These are phyloP conservation scores for Panagrolaimus sp. DNA, from an alignment of 1,140 invertebrate species.

Conservation along the genomic window DNA sequence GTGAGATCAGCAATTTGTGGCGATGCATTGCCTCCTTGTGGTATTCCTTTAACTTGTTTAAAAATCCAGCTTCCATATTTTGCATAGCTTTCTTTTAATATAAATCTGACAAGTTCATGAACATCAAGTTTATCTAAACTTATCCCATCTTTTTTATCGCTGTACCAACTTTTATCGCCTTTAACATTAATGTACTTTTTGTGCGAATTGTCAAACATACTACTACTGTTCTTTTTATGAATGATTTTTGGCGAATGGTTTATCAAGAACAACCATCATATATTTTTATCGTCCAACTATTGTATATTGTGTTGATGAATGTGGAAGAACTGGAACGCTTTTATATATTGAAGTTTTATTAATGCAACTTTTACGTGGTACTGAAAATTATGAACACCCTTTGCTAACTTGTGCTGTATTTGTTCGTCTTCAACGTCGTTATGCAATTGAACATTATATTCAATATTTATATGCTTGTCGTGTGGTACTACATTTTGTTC, in stretches of 20 bases:
- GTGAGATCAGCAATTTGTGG: too few species aligned
- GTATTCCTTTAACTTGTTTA: too few species aligned
- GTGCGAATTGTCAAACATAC: too few species aligned
- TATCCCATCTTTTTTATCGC: too few species aligned
- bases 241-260: slow-evolving; percentile 60
- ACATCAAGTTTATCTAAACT: too few species aligned
- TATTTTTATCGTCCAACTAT: slow-evolving; percentile 49
- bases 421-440: slow-evolving; percentile 44
- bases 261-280: slow-evolving; percentile 41
- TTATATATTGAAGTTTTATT: slow-evolving; percentile 49
- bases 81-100: too few species aligned
- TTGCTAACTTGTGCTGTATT: slow-evolving; percentile 46
- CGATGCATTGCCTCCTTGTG: too few species aligned
- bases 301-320: slow-evolving; percentile 53
- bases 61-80: too few species aligned
- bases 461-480: slow-evolving; percentile 44
- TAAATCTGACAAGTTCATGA: too few species aligned
- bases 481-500: slow-evolving; percentile 32
- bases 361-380: slow-evolving; percentile 52
- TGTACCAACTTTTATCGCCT: too few species aligned
- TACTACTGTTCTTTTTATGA: too few species aligned
- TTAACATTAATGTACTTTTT: too few species aligned
- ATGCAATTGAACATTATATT: slow-evolving; percentile 34
- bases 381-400: slow-evolving; percentile 30
- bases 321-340: slow-evolving; percentile 50